phyloP scores from a whole-genome alignment of 64 coral and sea anemone species.

The Platygyra sinensis region DNA sequence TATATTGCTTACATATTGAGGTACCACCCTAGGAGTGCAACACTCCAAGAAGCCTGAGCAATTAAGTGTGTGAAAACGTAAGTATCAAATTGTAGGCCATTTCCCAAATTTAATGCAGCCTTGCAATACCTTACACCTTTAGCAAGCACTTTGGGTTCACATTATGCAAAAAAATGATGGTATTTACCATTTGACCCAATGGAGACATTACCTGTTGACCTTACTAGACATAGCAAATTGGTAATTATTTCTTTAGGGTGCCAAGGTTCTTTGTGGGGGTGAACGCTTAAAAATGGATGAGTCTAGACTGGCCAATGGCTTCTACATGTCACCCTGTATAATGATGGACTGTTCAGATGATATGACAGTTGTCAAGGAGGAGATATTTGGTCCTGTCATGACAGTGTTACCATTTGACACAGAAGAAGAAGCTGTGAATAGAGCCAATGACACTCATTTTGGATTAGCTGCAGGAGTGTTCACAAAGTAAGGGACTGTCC shows the following conservation, averaged over 20 bases:
- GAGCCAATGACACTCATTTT: constrained; percentile 92
- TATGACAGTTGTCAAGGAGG: constrained; percentile 96
- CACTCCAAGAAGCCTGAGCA: too few species aligned
- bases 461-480: constrained; percentile 90
- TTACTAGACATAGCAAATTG: too few species aligned
- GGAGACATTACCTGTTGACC: too few species aligned
- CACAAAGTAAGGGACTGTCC: constrained; percentile 62
- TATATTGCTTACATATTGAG: too few species aligned
- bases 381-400: constrained; percentile 99
- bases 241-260: constrained; percentile 56
- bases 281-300: constrained; percentile 74
- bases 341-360: constrained; percentile 89
- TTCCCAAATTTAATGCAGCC: too few species aligned
- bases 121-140: too few species aligned
- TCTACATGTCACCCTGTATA: constrained; percentile 97
- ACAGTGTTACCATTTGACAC: constrained; percentile 83
- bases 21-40: too few species aligned
- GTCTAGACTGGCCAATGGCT: constrained; percentile 56
- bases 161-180: too few species aligned
- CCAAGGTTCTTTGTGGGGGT: constrained; percentile 89
- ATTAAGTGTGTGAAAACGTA: too few species aligned
- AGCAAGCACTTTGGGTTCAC: too few species aligned
- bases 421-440: constrained; percentile 84
- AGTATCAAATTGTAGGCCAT: too few species aligned
- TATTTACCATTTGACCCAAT: too few species aligned